Evolutionary conservation across 2,113 vertebrate genomes (phyloP), one percentile per base, ranked within the genome.

Genomic region (Pseudorasbora parva): DNA sequence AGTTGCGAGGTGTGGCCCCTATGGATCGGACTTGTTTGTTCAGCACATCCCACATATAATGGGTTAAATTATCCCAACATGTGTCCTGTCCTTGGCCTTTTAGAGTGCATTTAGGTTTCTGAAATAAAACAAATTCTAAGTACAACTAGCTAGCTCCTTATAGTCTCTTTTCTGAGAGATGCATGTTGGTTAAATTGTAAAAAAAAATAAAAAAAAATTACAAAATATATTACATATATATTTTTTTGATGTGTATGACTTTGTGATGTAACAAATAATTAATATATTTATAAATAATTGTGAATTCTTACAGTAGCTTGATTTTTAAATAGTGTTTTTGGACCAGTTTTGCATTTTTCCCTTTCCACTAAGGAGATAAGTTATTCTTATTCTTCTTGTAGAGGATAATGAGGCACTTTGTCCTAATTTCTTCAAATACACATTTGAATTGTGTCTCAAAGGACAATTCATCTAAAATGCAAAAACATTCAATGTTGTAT

Each of bases 381-480:
- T 12, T 62, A 66, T 64, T 64, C 77, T 66, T 15, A 66, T 43
- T 79, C 9, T 49, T 49, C 27, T 23, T 85, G 83, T 76, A 87
- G 86, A 83, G 85, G 81, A 43, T 90, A 90, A 92, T 88, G 84
- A 90, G 88, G 76, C 83, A 85, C 73, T 80, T 89, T 87, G 89
- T 91, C 90, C 89, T 86, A 90, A 68, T 92, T 88, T 89, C 86
- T 89, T 92, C 92, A 92, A 92, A 91, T 90, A n/a, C 91, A 89
- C 91, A 93, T 93, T 91, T 91, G 88, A 93, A 92, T 92, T 91
- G 91, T 82, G 85, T 91, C 91, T 92, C 73, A 86, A 88, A 88
- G 88, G 85, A 81, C 74, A 68, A 86, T 85, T 89, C 83, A 60
- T 62, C 41, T 47, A 8, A 41, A 89, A 80, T 89, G 87, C 89